These are phyloP conservation scores for Odobenus rosmarus DNA, from an alignment of 2,113 vertebrate species.

Conservation along the genomic window DNA sequence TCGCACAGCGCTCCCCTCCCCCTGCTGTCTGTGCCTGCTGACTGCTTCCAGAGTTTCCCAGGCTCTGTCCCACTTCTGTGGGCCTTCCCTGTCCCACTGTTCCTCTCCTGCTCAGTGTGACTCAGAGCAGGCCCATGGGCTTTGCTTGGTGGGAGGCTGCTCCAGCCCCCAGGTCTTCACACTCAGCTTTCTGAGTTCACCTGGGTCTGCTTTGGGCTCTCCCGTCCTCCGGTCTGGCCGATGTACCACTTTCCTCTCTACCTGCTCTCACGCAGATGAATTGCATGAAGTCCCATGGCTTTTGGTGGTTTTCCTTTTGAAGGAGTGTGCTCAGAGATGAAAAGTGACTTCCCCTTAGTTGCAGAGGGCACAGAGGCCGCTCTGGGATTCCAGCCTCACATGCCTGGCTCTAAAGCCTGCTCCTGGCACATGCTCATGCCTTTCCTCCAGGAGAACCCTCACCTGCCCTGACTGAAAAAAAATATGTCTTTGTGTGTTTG, in stretches of 20 bases:
- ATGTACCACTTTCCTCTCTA: rapidly evolving
- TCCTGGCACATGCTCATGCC: rapidly evolving
- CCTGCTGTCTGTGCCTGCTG: rapidly evolving
- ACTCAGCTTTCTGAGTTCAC: rapidly evolving
- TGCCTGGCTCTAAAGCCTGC: rapidly evolving
- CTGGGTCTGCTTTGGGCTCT: neutral
- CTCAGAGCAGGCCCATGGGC: neutral
- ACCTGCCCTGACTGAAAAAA: rapidly evolving
- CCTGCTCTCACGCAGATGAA: rapidly evolving
- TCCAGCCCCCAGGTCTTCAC: rapidly evolving
- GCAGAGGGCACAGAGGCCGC: neutral
- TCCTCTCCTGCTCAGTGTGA: neutral
- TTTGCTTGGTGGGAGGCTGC: neutral
- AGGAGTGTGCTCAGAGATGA: neutral
- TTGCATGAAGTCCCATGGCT: rapidly evolving
- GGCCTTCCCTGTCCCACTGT: neutral
- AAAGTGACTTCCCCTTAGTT: too few species aligned
- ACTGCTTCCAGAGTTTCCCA: neutral
- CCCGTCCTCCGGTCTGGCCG: neutral
- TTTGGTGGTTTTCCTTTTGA: neutral
- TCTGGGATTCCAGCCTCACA: rapidly evolving
- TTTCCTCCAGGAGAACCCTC: neutral
- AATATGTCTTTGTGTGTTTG: too few species aligned
- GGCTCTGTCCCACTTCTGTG: neutral
- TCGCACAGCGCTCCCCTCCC: rapidly evolving